Base-by-base conservation (phyloP, 1,140 invertebrate genomes). In the Euwallacea similis region DNA sequence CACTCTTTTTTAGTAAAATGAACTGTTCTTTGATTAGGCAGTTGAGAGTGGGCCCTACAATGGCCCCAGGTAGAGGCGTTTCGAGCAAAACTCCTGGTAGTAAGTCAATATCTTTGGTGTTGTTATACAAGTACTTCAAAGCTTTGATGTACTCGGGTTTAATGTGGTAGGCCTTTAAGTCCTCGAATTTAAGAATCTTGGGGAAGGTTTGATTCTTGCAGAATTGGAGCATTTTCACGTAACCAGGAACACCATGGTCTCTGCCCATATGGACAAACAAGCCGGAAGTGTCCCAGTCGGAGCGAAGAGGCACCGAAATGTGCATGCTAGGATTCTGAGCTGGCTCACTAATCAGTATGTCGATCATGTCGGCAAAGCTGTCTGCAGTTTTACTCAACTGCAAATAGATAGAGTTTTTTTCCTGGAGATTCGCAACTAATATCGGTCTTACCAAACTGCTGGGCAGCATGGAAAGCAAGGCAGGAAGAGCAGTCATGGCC, bases 221-320 rank as follows among this genome's bases (percentile, higher is more conserved):
- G 44, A 90, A 82, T 41, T 88, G 82, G 9, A 95, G 72, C 73
- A 89, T 93, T 41, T 90, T 84, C 0, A 90, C 84, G 79, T 98
- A 99, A 1, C 92, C 87, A 0, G 95, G 89, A 33, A 98, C 82
- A 0, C 96, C 97, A 79, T 98, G 96, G 82, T 99, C 97, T 55
- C 97, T 85, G 0, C 91, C 93, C 78, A 90, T 81, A 65, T 90
- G 88, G 11, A 90, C 80, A 63, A 87, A 80, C 73, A 87, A 73
- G 66, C 86, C 79, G 78, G 83, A 74, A 75, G 85, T 84, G 78
- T 88, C 83, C 85, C 86, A 86, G 74, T 79, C 78, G 47, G 46
- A 47, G 73, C 73, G 65, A 67, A 74, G 75, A 68, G 81, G 81
- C 74, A 73, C 81, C 55, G 74, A 77, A 15, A 81, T 80, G 81